These are phyloP conservation scores for Acheta domesticus DNA, from an alignment of 2,888 invertebrate genomes.

Conservation along the genomic window DNA sequence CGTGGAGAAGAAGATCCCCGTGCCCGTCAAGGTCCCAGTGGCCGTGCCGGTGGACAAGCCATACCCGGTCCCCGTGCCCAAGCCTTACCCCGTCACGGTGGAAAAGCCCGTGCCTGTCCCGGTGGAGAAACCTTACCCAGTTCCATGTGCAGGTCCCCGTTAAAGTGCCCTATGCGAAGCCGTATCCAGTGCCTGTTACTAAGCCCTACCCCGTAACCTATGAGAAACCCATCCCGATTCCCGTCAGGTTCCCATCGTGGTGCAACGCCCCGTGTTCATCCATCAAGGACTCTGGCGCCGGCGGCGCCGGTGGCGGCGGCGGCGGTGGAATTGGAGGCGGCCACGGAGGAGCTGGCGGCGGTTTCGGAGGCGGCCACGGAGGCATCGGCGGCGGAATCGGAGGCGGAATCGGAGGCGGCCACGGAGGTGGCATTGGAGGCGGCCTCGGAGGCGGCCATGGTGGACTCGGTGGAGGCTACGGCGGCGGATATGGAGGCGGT, in stretches of 20 bases:
- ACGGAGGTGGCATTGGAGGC: not conserved
- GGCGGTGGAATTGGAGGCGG: conserved; percentile 21
- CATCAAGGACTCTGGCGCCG: conserved; percentile 28
- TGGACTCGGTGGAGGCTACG: not conserved
- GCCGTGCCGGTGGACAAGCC: conserved; percentile 30
- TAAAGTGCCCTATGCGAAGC: not conserved
- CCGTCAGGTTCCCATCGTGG: conserved; percentile 28
- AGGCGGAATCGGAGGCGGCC: conserved; percentile 26
- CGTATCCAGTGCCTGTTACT: conserved; percentile 23
- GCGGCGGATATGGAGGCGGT: not conserved
- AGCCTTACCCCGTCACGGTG: conserved; percentile 31
- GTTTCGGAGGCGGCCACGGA: conserved; percentile 18
- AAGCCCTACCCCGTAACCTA: conserved; percentile 28
- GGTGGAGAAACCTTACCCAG: conserved; percentile 24
- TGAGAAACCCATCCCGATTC: conserved; percentile 25
- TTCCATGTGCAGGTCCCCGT: conserved; percentile 27
- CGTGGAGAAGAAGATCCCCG: conserved; percentile 25
- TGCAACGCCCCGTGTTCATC: not conserved
- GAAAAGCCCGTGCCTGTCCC: conserved; percentile 27
- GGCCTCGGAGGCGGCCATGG: not conserved
- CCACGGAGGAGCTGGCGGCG: conserved; percentile 19
- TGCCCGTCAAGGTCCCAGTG: conserved; percentile 18
- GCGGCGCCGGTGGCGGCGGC: conserved; percentile 20
- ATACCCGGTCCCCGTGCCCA: conserved; percentile 33
- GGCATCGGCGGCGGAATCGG: conserved; percentile 22